Evolutionary conservation across 2,888 invertebrate species (phyloP), one percentile per base, ranked within the genome.

Genomic region (Epistrophe eligans): DNA sequence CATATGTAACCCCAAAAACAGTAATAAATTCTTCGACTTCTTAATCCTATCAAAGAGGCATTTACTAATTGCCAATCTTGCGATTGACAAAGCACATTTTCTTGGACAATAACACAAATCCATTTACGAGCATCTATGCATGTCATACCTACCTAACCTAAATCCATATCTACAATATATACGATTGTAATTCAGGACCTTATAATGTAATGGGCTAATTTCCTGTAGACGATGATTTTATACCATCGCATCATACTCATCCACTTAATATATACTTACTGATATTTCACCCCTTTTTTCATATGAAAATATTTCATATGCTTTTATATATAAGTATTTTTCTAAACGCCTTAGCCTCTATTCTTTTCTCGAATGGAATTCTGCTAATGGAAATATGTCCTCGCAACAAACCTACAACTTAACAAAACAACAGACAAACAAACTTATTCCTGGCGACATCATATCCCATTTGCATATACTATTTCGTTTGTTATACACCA

Each of bases 361-460:
- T 70, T 50, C 77, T 71, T 24, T 32, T 38, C 55, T 15, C 55
- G 50, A n/a, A 62, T 71, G 73, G 76, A 66, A 83, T 83, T 81
- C 35, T 55, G 48, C 79, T 87, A 87, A 87, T 87, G 87, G 87
- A 87, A 87, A 87, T 87, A 83, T 83, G 87, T 87, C 83, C 60
- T 76, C 67, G 13, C 66, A 87, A 43, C 87, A 87, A 87, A 87
- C 82, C 83, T 79, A 74, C 87, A 83, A 83, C 82, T 79, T 79
- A 83, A 83, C 83, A 79, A 79, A 87, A 87, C 79, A 83, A 79
- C 83, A 83, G 83, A 83, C 87, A 87, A 87, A 87, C 87, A 83
- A 83, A 87, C 83, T 79, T 76, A 74, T 52, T 72, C 74, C 64
- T 87, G 87, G 87, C 87, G 87, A 87, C 87, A 87, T 87, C 76